Percentiles rank a stretch among this genome's conserved stretches.
These are phyloP conservation scores for Drosophila auraria DNA, from an alignment of 1,140 invertebrate species.

Conservation along the genomic window DNA sequence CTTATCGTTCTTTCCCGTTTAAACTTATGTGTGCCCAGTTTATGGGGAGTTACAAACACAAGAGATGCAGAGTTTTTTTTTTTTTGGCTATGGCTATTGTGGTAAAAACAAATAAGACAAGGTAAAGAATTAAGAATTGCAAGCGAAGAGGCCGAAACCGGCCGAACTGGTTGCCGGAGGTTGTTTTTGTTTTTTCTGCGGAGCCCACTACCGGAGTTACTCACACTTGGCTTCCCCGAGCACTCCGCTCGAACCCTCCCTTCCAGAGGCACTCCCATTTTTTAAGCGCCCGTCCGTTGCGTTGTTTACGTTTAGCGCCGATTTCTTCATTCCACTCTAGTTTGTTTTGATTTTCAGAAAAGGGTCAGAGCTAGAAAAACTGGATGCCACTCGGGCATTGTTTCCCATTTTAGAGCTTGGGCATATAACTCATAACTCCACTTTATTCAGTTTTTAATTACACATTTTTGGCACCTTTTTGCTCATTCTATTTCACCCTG, in stretches of 20 bases:
- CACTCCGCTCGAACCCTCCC: background rate
- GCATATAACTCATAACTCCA: too few species aligned
- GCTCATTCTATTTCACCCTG: too few species aligned
- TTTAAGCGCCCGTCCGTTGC: conserved; percentile 40
- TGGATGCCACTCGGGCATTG: conserved; percentile 51
- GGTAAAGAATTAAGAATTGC: conserved; percentile 20
- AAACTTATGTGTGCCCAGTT: too few species aligned
- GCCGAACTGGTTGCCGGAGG: conserved; percentile 36
- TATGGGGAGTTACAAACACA: background rate
- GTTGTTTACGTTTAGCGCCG: conserved; percentile 79
- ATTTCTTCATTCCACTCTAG: conserved; percentile 74
- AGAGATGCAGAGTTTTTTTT: conserved; percentile 13
- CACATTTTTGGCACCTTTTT: too few species aligned
- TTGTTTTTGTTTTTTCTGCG: conserved; percentile 14
- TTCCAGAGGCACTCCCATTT: conserved; percentile 20
- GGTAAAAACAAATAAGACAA: conserved; percentile 3
- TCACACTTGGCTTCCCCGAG: conserved; percentile 41
- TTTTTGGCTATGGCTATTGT: conserved; percentile 5
- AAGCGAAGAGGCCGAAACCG: conserved; percentile 36
- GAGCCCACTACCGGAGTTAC: conserved; percentile 68
- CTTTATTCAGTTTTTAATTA: too few species aligned
- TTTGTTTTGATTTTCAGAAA: conserved; percentile 76
- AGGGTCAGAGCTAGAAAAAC: conserved; percentile 66
- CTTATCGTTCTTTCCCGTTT: too few species aligned
- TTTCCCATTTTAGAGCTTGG: too few species aligned